Evolutionary conservation across 2,113 vertebrate genomes (phyloP).

Genomic region (Asarcornis scutulata): DNA sequence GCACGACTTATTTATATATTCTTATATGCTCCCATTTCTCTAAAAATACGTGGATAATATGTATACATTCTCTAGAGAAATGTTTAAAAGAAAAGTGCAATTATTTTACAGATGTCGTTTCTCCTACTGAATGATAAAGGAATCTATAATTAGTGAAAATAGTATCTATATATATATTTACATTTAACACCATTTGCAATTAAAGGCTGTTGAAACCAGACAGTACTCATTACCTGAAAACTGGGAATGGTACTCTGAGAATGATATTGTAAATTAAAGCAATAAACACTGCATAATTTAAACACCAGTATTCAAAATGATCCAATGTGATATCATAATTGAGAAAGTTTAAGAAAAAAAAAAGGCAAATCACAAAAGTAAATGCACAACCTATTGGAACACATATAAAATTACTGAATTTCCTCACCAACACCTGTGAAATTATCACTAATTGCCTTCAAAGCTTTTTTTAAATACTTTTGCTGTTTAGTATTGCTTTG

Average conservation of each 20-base stretch:
- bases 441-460: background rate
- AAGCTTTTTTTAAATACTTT: background rate
- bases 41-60: background rate
- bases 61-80: background rate
- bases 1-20: background rate
- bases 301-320: background rate
- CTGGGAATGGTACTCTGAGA: background rate
- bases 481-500: background rate
- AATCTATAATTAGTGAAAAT: background rate
- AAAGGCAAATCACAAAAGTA: background rate
- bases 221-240: background rate
- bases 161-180: background rate
- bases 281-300: background rate
- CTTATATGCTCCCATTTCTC: background rate
- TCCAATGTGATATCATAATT: background rate
- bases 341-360: background rate
- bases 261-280: background rate
- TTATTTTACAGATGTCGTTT: background rate
- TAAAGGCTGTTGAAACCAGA: background rate
- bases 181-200: background rate
- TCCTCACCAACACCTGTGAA: background rate
- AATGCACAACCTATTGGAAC: background rate
- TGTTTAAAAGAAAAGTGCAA: background rate
- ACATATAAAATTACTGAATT: background rate
- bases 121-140: background rate